These are phyloP conservation scores for Poecilia latipinna DNA, from an alignment of 2,113 vertebrate genomes.

Conservation along the genomic window DNA sequence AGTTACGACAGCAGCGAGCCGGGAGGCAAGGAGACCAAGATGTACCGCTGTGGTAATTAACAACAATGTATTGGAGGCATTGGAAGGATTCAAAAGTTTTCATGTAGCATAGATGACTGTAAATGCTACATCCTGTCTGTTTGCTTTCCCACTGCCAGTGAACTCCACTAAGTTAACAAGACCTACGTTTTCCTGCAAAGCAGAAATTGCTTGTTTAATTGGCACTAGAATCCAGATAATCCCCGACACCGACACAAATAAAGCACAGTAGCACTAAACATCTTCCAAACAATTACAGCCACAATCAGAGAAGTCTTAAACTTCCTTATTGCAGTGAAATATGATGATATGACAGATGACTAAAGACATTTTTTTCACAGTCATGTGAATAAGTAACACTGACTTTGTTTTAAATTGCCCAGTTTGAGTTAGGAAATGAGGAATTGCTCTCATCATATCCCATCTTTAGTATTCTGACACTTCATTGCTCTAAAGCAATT, in stretches of 20 bases:
- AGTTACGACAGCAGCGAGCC: no score
- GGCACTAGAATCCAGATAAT: neutral
- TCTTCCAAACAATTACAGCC: neutral
- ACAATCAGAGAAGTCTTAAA: neutral
- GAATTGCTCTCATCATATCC: neutral
- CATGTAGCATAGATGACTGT: neutral
- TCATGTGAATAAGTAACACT: rapidly evolving
- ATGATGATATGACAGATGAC: neutral
- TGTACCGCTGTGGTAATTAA: neutral
- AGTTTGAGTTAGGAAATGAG: neutral
- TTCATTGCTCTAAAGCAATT: neutral
- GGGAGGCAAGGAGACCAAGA: neutral
- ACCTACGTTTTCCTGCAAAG: neutral
- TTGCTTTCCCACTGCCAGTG: neutral
- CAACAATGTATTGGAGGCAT: neutral
- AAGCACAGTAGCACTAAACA: neutral
- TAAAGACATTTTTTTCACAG: rapidly evolving
- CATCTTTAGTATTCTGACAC: neutral
- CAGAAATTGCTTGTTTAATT: neutral
- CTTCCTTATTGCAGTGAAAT: neutral
- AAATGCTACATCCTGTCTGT: neutral
- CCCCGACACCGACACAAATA: neutral
- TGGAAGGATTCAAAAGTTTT: neutral
- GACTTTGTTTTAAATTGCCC: neutral
- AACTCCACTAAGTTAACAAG: neutral